Conservation (phyloP, 2,888 invertebrate genomes). For the Lottia gigantea region DNA sequence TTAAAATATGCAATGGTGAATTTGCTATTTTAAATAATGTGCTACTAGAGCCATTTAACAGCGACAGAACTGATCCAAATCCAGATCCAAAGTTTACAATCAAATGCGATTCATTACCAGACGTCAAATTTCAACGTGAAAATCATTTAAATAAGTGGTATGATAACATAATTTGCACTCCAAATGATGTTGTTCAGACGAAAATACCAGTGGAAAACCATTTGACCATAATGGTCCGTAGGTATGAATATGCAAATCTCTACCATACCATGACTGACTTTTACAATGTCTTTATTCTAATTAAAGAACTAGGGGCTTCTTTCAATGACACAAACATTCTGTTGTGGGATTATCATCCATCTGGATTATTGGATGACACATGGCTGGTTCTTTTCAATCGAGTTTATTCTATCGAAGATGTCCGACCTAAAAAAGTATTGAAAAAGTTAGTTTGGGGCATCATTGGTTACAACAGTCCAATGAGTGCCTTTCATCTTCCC, state of each 20-base stretch:
- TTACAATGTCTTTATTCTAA: slow-evolving; percentile 56
- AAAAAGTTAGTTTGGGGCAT: slow-evolving; percentile 55
- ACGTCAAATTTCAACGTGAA: neutral
- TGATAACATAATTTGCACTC: neutral
- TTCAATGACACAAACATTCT: slow-evolving; percentile 51
- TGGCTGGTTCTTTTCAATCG: slow-evolving; percentile 60
- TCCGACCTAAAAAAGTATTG: slow-evolving; percentile 23
- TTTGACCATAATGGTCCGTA: slow-evolving; percentile 47
- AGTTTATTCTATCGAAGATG: neutral
- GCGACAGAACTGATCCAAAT: neutral
- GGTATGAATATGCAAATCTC: slow-evolving; percentile 61
- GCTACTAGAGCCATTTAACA: neutral
- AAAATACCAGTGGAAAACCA: slow-evolving; percentile 3
- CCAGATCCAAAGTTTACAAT: neutral
- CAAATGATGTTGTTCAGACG: neutral
- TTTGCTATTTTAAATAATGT: neutral
- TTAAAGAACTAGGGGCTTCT: slow-evolving; percentile 38
- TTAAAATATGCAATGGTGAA: neutral
- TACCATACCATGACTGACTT: slow-evolving; percentile 62
- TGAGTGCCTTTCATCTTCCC: slow-evolving; percentile 46
- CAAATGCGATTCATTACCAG: neutral
- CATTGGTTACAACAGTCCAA: slow-evolving; percentile 60
- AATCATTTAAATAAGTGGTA: slow-evolving; percentile 6
- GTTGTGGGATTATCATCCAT: slow-evolving; percentile 62
- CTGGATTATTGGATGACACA: slow-evolving; percentile 54